phyloP scores from a whole-genome alignment of 2,113 vertebrate genomes.

The Oncorhynchus gorbuscha region DNA sequence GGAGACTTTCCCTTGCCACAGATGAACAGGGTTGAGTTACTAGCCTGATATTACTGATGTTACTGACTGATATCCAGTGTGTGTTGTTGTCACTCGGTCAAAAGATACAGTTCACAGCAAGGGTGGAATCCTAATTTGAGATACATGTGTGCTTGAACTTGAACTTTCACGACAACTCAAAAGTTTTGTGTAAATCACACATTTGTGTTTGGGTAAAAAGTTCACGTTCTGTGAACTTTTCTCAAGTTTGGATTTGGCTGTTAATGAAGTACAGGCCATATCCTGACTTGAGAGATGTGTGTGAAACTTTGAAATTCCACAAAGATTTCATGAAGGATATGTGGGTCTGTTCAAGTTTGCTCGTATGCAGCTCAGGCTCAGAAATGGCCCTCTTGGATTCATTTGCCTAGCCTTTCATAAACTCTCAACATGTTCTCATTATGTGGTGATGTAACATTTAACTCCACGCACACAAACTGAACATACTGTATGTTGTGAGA shows the following conservation, averaged over 20 bases:
- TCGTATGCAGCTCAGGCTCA: not conserved
- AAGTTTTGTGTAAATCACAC: no score
- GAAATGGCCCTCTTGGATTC: not conserved
- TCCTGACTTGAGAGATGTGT: not conserved
- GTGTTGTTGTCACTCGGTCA: constrained; percentile 21
- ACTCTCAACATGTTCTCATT: not conserved
- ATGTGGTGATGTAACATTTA: not conserved
- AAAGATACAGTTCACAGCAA: no score
- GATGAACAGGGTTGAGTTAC: constrained; percentile 54
- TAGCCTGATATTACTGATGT: no score
- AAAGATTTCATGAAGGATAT: not conserved
- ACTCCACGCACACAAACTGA: not conserved
- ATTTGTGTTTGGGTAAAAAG: no score
- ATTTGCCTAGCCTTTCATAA: not conserved
- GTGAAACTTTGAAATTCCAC: not conserved
- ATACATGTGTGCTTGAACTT: no score
- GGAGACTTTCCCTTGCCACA: constrained; percentile 44
- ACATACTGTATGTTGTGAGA: no score
- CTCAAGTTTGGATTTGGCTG: no score
- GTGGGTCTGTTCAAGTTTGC: not conserved
- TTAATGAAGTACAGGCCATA: no score
- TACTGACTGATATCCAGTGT: constrained; percentile 29
- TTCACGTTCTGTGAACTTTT: no score
- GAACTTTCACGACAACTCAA: no score
- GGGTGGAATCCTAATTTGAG: no score